These are phyloP conservation scores for Esox masquinongy DNA, from an alignment of 2,797 vertebrate species.

Conservation along the genomic window DNA sequence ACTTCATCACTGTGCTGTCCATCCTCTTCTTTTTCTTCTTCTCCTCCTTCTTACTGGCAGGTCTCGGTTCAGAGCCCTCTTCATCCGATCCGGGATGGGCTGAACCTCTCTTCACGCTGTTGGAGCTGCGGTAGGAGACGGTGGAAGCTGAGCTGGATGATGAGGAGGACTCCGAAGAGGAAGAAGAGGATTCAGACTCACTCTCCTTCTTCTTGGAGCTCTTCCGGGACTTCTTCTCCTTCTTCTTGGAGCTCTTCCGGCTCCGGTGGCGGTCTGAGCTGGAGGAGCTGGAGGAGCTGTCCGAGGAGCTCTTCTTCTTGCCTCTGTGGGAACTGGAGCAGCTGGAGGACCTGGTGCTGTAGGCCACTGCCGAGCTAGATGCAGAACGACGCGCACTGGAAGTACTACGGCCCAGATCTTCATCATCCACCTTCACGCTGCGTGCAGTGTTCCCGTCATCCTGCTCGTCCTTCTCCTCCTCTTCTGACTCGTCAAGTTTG, in stretches of 20 bases:
- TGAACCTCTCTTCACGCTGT: slow-evolving; percentile 85
- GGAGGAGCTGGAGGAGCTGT: slow-evolving; percentile 80
- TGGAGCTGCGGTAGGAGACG: slow-evolving; percentile 88
- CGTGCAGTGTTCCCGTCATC: slow-evolving; percentile 69
- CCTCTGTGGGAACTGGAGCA: slow-evolving; percentile 64
- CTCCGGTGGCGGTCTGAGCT: slow-evolving; percentile 75
- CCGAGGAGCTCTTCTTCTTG: slow-evolving; percentile 63
- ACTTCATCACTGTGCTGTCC: slow-evolving; percentile 96
- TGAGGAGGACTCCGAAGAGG: slow-evolving; percentile 73
- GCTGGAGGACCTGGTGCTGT: slow-evolving; percentile 70
- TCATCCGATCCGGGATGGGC: slow-evolving; percentile 33
- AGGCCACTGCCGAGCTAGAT: slow-evolving; percentile 79
- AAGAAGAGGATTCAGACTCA: slow-evolving; percentile 72
- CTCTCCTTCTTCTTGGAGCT: slow-evolving; percentile 75
- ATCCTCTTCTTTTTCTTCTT: slow-evolving; percentile 89
- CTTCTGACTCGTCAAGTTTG: slow-evolving; percentile 84
- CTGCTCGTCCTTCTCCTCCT: slow-evolving; percentile 59
- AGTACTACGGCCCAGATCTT: slow-evolving; percentile 56
- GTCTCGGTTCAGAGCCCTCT: slow-evolving; percentile 23
- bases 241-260: slow-evolving; percentile 68
- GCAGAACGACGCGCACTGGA: slow-evolving; percentile 80
- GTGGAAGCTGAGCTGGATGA: slow-evolving; percentile 81
- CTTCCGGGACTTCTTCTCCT: slow-evolving; percentile 82
- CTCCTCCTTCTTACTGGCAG: slow-evolving; percentile 77
- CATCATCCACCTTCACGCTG: slow-evolving; percentile 61